phyloP scores from a whole-genome alignment of 2,888 invertebrate genomes.

The Campopleginae sp. region DNA sequence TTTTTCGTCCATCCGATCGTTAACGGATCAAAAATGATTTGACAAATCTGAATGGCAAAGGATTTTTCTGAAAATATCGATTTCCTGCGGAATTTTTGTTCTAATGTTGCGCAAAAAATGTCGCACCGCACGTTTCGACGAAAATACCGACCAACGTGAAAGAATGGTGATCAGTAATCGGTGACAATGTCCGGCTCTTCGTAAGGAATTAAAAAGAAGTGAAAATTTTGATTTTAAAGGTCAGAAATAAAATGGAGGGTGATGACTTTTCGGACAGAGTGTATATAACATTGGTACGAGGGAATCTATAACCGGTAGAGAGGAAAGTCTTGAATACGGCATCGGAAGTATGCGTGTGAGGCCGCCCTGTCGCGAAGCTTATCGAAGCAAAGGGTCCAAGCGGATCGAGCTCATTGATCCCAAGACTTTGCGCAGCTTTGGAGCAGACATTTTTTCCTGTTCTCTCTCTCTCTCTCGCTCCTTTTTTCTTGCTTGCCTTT shows the following conservation, averaged over 20 bases:
- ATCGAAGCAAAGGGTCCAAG: slow-evolving; percentile 53
- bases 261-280: not conserved
- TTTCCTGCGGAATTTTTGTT: no score
- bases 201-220: no score
- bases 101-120: no score
- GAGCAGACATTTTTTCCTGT: slow-evolving; percentile 38
- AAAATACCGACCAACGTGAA: no score
- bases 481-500: slow-evolving; percentile 31
- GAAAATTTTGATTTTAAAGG: no score
- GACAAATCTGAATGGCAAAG: no score
- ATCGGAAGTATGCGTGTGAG: slow-evolving; percentile 32
- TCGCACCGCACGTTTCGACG: no score
- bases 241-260: no score
- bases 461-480: not conserved
- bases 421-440: slow-evolving; percentile 53
- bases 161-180: no score
- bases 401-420: slow-evolving; percentile 63
- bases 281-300: not conserved
- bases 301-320: slow-evolving; percentile 27
- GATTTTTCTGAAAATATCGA: no score
- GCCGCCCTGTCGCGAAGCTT: slow-evolving; percentile 51
- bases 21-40: not conserved
- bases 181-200: no score
- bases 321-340: slow-evolving; percentile 30
- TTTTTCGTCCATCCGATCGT: not conserved